Base-by-base conservation (phyloP, 2,113 vertebrate species). In the Eublepharis macularius region DNA sequence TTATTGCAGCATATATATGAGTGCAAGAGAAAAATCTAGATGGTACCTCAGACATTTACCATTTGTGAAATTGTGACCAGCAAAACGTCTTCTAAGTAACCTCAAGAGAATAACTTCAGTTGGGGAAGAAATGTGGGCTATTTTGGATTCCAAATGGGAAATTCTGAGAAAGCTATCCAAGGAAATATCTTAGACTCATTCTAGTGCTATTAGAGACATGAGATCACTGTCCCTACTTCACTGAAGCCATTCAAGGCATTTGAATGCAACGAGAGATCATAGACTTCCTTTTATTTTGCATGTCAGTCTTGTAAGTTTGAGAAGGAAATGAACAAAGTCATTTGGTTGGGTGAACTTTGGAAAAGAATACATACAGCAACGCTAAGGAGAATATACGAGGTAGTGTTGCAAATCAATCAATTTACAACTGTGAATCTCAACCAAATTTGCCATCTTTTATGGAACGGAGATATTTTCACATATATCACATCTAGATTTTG, bases 131-230 rank as follows among this genome's bases (percentile, higher is more conserved):
- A 73, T 78, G 76, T 4, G 21, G 6, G 34, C 11, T 75, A 49
- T 75, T 79, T 85, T 86, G 81, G 88, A 92, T 81, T n/a, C 39
- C 57, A 79, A 82, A n/a, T 83, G 86, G 75, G 68, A 91, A 87
- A 88, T 87, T 86, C 43, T 85, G 68, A 85, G 69, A 81, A 84
- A 86, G 49, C 26, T 66, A 60, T 82, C 65, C 80, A 87, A 80
- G 45, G 32, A 74, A 81, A 32, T 54, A 72, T 45, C 17, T 5
- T 5, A 76, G 26, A 70, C 45, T 75, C 14, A 14, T 87, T 75
- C 83, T 65, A 29, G 8, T 66, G 68, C 72, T 77, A n/a, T 60
- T 76, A 85, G 68, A 82, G 81, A 83, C 73, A 49, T 73, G 6
- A 80, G 43, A 43, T 85, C 73, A 65, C 65, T 82, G 76, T 76